Conservation (phyloP, 2,113 vertebrate genomes). For the Channa argus region DNA sequence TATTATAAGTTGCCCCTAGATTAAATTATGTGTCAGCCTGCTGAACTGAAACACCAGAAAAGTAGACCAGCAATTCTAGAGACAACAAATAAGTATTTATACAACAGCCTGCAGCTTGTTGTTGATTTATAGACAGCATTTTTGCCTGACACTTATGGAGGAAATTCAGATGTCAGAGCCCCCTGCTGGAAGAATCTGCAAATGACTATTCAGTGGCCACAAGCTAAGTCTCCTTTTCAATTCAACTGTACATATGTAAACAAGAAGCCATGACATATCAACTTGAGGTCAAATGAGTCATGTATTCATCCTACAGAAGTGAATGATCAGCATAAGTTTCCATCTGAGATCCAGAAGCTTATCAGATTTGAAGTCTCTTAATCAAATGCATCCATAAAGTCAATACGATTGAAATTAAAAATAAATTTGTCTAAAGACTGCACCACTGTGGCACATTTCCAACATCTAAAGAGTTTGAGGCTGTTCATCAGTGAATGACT, state of each 20-base stretch:
- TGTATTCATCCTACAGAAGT: background rate
- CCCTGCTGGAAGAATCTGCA: slow-evolving; percentile 58
- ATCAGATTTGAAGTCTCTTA: background rate
- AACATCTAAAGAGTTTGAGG: slow-evolving; percentile 5
- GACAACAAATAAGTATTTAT: slow-evolving; percentile 24
- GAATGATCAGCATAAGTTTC: slow-evolving; percentile 1
- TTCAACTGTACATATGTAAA: background rate
- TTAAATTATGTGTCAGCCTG: slow-evolving; percentile 37
- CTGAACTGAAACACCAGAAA: slow-evolving; percentile 46
- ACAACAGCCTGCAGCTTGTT: slow-evolving; percentile 39
- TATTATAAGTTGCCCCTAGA: slow-evolving; percentile 27
- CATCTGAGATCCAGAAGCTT: background rate
- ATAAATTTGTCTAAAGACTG: background rate
- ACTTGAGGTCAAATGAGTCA: background rate
- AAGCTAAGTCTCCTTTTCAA: background rate
- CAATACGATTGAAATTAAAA: background rate
- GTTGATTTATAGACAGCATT: slow-evolving; percentile 41
- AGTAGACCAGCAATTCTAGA: slow-evolving; percentile 26
- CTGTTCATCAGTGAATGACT: background rate
- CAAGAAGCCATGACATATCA: slow-evolving; percentile 8
- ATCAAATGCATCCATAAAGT: background rate
- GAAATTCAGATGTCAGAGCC: slow-evolving; percentile 26
- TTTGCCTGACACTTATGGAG: slow-evolving; percentile 2
- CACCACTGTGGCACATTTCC: slow-evolving; percentile 25
- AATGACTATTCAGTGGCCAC: background rate